Conservation (phyloP, 2,888 invertebrate species). For the Odontocolon sp. region DNA sequence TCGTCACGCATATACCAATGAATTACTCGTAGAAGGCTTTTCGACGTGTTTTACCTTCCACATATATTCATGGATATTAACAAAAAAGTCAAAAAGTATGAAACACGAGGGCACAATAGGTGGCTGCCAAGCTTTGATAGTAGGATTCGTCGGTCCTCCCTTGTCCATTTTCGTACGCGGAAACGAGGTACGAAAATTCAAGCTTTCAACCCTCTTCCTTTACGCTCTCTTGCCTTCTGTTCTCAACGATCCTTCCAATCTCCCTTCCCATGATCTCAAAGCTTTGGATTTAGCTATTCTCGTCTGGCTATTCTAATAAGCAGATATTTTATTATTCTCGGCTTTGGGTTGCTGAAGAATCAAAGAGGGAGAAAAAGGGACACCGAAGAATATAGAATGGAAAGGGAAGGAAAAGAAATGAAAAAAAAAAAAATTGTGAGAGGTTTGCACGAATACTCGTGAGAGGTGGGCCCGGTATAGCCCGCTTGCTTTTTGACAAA, state of each 20-base stretch:
- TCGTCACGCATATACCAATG: constrained; percentile 8
- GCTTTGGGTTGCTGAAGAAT: constrained; percentile 53
- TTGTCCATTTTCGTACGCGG: constrained; percentile 37
- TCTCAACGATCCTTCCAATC: constrained; percentile 4
- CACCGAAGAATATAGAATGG: constrained; percentile 1
- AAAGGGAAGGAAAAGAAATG: constrained; percentile 55
- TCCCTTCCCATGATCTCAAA: not conserved
- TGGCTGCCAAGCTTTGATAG: constrained; percentile 56
- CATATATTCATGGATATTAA: not conserved
- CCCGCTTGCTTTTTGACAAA: constrained; percentile 75
- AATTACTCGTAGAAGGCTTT: constrained; percentile 40
- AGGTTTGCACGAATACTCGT: constrained; percentile 42
- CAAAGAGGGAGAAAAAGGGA: constrained; percentile 10
- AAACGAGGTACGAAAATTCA: constrained; percentile 53
- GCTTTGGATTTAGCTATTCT: constrained; percentile 32
- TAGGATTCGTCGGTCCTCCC: constrained; percentile 33
- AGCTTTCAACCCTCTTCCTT: constrained; percentile 49
- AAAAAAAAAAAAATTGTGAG: constrained; percentile 59
- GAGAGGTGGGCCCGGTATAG: constrained; percentile 43
- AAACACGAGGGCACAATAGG: constrained; percentile 46
- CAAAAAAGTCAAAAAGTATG: constrained; percentile 24
- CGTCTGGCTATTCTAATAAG: no score
- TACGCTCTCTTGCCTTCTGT: constrained; percentile 26
- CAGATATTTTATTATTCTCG: constrained; percentile 34
- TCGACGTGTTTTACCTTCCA: constrained; percentile 35